These are phyloP conservation scores for Pyrrhia umbra DNA, from an alignment of 2,888 invertebrate species.

Conservation along the genomic window DNA sequence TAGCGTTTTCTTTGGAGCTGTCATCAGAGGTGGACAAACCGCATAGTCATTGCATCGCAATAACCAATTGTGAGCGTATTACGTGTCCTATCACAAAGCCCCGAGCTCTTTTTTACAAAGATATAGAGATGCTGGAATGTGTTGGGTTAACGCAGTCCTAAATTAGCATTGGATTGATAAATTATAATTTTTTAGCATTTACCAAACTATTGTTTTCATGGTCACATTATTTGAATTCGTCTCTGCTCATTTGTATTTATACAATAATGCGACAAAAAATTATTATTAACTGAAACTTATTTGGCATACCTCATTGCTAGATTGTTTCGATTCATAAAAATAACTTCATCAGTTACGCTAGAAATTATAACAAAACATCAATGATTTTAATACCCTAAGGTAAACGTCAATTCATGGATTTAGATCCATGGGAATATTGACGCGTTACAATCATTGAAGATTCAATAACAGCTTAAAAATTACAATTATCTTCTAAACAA, in stretches of 20 bases:
- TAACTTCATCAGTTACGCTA: slow-evolving; percentile 13
- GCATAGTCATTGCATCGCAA: slow-evolving; percentile 89
- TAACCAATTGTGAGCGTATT: slow-evolving; percentile 90
- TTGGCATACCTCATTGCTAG: neutral
- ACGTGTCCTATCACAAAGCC: slow-evolving; percentile 88
- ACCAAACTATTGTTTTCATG: neutral
- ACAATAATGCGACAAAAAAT: neutral
- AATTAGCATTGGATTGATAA: neutral
- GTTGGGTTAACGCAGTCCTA: neutral
- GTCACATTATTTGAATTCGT: neutral
- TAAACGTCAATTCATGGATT: too few species aligned
- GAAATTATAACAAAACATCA: slow-evolving; percentile 8
- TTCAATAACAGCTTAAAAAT: slow-evolving; percentile 26
- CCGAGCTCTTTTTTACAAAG: slow-evolving; percentile 74
- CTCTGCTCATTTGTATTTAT: neutral
- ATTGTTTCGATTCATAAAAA: slow-evolving; percentile 21
- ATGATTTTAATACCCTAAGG: slow-evolving; percentile 16
- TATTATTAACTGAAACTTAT: neutral
- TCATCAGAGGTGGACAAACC: slow-evolving; percentile 80
- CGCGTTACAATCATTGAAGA: slow-evolving; percentile 27
- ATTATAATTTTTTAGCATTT: neutral
- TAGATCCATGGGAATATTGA: slow-evolving; percentile 38
- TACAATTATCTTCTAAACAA: slow-evolving; percentile 35
- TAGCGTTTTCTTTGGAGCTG: slow-evolving; percentile 78
- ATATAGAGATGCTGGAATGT: slow-evolving; percentile 66